These are phyloP conservation scores for Etheostoma perlongum DNA, from an alignment of 2,797 vertebrate species.

Conservation along the genomic window DNA sequence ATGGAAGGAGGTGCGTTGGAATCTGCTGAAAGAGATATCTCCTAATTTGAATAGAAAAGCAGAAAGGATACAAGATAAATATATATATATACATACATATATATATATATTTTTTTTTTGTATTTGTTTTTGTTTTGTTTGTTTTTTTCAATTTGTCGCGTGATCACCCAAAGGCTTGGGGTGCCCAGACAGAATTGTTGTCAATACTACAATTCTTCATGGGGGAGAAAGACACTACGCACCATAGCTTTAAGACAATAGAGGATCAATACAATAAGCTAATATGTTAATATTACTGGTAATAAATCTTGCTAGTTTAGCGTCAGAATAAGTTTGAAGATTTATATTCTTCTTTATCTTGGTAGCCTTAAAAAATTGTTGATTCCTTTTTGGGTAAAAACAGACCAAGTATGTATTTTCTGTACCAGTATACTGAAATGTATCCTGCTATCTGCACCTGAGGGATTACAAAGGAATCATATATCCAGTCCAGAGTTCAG, in stretches of 20 bases:
- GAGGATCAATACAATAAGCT: neutral
- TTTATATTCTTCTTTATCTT: neutral
- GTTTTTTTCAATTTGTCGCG: too few relatives aligned
- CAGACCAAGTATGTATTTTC: neutral
- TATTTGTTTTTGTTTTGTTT: too few relatives aligned
- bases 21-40: too few relatives aligned
- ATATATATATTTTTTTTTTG: too few relatives aligned
- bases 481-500: neutral
- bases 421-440: neutral
- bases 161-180: too few relatives aligned
- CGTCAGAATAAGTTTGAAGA: neutral
- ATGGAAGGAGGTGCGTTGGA: too few relatives aligned
- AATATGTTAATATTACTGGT: neutral
- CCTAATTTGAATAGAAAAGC: neutral
- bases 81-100: too few relatives aligned
- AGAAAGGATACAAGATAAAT: neutral
- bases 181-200: too few relatives aligned
- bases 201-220: too few relatives aligned
- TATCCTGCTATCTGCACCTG: neutral
- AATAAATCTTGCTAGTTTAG: neutral
- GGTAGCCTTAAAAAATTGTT: constrained; percentile 1
- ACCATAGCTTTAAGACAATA: neutral
- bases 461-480: neutral
- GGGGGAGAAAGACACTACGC: too few relatives aligned
- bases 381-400: neutral